Evolutionary conservation across 2,888 invertebrate genomes (phyloP), one percentile per base, ranked within the genome.

Genomic region (Apamea monoglypha): DNA sequence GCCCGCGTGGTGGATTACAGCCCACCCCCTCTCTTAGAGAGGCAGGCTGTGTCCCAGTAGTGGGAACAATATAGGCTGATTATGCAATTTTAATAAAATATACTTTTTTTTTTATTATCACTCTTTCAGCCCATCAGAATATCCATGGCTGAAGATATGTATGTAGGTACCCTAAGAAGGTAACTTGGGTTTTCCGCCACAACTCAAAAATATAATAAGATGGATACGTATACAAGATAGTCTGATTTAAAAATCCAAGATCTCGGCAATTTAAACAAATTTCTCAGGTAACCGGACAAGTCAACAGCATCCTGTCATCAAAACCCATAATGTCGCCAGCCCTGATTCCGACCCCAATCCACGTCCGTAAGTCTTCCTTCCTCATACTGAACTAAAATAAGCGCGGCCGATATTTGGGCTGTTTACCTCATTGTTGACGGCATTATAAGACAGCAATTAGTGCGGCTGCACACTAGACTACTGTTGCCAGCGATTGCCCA

Each of bases 361-460:
- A 76, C 86, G 93, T 91, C 94, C 92, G 87, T 81, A 79, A 66
- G 70, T 76, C 83, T 85, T 87, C 88, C 93, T 93, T 93, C 93
- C 93, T 93, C 91, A 93, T 93, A 87, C 88, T 78, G 85, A 76
- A 89, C 93, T 84, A 91, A 93, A 93, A 93, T 94, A 93, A 91
- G 78, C 81, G 32, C 77, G 84, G 63, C 83, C 84, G 90, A 89
- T 89, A 88, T 90, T 88, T 88, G 74, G 80, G 67, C 74, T 80
- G 85, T 88, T 88, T 89, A 87, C 88, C 80, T 84, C 70, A 81
- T 80, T 80, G 87, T 73, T 90, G 89, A 91, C 81, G 80, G 83
- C 61, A 90, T 90, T 91, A 90, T 84, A 74, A 71, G 71, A 85
- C 76, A 74, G 78, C 83, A 90, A 86, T 88, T 87, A 64, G 78